These are phyloP conservation scores for Eulemur albifrons DNA, from an alignment of 2,797 vertebrate species.

Conservation along the genomic window DNA sequence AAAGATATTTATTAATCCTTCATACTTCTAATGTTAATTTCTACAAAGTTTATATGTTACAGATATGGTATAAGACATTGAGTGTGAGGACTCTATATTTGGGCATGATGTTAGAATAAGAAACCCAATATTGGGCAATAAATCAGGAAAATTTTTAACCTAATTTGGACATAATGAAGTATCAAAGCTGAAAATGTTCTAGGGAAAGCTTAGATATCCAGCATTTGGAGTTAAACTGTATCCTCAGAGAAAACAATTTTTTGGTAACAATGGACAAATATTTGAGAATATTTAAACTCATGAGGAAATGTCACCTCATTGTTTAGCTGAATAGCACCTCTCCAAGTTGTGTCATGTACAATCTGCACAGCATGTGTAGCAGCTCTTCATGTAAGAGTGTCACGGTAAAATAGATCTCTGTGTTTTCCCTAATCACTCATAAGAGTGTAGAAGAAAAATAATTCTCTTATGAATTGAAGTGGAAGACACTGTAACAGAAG, in stretches of 20 bases:
- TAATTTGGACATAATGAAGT: neutral
- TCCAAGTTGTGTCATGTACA: neutral
- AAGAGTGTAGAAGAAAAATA: neutral
- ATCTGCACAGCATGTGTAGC: fast-evolving
- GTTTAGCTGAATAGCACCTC: neutral
- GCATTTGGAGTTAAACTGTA: neutral
- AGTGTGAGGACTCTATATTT: neutral
- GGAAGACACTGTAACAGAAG: neutral
- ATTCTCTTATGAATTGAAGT: neutral
- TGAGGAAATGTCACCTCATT: neutral
- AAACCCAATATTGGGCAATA: neutral
- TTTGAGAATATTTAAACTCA: neutral
- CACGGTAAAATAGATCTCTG: neutral
- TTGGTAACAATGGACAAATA: neutral
- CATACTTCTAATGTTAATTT: neutral
- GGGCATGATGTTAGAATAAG: neutral
- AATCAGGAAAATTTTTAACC: neutral
- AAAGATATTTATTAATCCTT: neutral
- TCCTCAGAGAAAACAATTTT: neutral
- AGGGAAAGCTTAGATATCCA: neutral
- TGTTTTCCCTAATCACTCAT: neutral
- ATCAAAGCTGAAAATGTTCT: neutral
- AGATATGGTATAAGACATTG: neutral
- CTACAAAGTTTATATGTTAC: neutral
- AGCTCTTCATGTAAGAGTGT: neutral